phyloP scores from a whole-genome alignment of 1,140 invertebrate genomes.

The Globodera ellingtonae region DNA sequence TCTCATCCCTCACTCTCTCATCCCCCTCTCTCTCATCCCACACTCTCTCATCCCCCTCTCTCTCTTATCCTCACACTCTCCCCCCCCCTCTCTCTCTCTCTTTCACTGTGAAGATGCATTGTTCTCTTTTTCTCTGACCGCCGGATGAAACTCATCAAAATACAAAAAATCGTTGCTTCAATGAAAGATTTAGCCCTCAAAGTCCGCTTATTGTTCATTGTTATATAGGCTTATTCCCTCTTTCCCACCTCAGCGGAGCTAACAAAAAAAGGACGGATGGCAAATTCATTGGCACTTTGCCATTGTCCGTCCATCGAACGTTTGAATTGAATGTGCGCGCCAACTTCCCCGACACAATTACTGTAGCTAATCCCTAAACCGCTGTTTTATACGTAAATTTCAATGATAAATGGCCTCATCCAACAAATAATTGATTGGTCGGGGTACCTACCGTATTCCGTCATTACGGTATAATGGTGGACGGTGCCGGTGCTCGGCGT shows the following conservation, averaged over 20 bases:
- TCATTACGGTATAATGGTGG: too few species aligned
- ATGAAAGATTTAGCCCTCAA: not conserved
- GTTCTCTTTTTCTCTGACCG: not conserved
- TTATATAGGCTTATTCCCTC: not conserved
- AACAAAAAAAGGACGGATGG: not conserved
- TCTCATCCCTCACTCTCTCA: too few species aligned
- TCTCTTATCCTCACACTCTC: not conserved
- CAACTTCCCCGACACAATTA: not conserved
- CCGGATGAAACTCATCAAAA: not conserved
- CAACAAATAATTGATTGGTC: too few species aligned
- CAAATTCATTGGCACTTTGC: not conserved
- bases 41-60: too few species aligned
- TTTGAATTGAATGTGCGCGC: not conserved
- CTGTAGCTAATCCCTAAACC: not conserved
- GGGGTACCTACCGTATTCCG: too few species aligned
- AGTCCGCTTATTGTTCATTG: not conserved
- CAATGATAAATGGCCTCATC: not conserved
- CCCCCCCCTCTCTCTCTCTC: not conserved
- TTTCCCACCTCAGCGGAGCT: too few species aligned
- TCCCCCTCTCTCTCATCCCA: not conserved
- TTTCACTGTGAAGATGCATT: not conserved
- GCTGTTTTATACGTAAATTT: slow-evolving; percentile 2
- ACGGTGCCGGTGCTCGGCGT: too few species aligned
- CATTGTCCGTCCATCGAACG: not conserved
- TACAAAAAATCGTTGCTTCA: not conserved